A percentile compares a stretch with the other conserved stretches of the same genome.
phyloP scores from a whole-genome alignment of 2,888 invertebrate genomes.

The Melieria omissa region DNA sequence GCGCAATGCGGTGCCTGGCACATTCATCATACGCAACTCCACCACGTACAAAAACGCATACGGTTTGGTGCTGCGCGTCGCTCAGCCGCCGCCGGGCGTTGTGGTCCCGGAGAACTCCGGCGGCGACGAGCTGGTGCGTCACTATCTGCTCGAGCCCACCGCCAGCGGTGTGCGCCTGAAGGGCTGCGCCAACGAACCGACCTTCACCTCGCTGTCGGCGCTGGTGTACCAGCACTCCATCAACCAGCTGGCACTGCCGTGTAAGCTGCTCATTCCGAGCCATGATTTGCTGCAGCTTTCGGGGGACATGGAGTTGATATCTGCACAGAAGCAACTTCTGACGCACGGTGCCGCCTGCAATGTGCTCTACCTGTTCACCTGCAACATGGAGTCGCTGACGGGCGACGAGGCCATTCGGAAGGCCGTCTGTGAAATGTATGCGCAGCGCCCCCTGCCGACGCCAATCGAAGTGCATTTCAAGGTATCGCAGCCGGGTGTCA shows the following conservation, averaged over 20 bases:
- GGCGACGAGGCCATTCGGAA: constrained; percentile 84
- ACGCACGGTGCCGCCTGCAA: constrained; percentile 87
- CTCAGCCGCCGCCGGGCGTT: constrained; percentile 81
- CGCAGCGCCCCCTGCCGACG: constrained; percentile 71
- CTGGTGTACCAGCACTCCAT: constrained; percentile 98
- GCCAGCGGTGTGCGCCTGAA: constrained; percentile 95
- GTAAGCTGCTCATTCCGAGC: constrained; percentile 83
- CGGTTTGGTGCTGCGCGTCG: constrained; percentile 93
- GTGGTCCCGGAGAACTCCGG: constrained; percentile 68
- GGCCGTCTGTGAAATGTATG: constrained; percentile 75
- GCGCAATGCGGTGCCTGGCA: constrained; percentile 87
- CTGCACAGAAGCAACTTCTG: constrained; percentile 66
- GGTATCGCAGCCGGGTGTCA: constrained; percentile 95
- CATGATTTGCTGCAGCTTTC: constrained; percentile 44
- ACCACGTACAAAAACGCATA: constrained; percentile 80
- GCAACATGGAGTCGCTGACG: constrained; percentile 94
- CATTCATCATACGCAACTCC: constrained; percentile 96
- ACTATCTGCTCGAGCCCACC: constrained; percentile 97
- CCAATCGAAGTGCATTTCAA: constrained; percentile 92
- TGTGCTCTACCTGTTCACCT: constrained; percentile 87
- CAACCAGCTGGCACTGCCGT: constrained; percentile 94
- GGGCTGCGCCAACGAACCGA: constrained; percentile 95
- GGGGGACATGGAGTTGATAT: constrained; percentile 45
- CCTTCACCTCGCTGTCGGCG: constrained; percentile 95
- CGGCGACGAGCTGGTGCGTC: constrained; percentile 86